These are phyloP conservation scores for Apis dorsata DNA, from an alignment of 1,140 invertebrate genomes.

Conservation along the genomic window DNA sequence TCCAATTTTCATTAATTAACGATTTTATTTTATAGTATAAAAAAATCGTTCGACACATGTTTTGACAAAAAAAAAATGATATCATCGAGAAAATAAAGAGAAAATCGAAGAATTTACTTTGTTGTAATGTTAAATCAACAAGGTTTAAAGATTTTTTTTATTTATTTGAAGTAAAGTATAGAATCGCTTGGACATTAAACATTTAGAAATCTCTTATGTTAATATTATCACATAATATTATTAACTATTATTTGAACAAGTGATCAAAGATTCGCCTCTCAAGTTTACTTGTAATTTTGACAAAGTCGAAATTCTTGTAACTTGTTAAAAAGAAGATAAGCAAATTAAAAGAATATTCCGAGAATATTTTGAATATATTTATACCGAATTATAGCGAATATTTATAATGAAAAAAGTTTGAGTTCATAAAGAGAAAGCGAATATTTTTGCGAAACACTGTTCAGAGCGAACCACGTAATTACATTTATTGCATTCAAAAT, in stretches of 20 bases:
- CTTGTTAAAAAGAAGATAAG: background rate
- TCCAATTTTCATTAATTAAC: too few relatives aligned
- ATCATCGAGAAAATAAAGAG: too few relatives aligned
- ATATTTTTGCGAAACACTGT: conserved; percentile 2
- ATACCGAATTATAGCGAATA: too few relatives aligned
- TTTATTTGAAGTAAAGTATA: background rate
- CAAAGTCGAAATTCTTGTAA: background rate
- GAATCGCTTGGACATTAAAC: background rate
- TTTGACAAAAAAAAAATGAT: too few relatives aligned
- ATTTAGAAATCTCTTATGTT: background rate
- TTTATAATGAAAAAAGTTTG: background rate
- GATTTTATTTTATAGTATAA: too few relatives aligned
- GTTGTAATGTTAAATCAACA: too few relatives aligned
- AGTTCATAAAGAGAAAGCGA: conserved; percentile 13
- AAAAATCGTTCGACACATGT: too few relatives aligned
- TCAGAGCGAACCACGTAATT: background rate
- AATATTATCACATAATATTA: too few relatives aligned
- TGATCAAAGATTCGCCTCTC: background rate
- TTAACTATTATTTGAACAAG: background rate
- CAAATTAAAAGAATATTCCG: background rate
- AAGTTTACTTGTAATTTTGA: background rate
- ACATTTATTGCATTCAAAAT: background rate
- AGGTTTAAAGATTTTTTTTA: too few relatives aligned
- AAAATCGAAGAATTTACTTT: too few relatives aligned
- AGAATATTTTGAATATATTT: background rate